Conservation (phyloP, 2,888 invertebrate species). For the Spilosoma lubricipeda region DNA sequence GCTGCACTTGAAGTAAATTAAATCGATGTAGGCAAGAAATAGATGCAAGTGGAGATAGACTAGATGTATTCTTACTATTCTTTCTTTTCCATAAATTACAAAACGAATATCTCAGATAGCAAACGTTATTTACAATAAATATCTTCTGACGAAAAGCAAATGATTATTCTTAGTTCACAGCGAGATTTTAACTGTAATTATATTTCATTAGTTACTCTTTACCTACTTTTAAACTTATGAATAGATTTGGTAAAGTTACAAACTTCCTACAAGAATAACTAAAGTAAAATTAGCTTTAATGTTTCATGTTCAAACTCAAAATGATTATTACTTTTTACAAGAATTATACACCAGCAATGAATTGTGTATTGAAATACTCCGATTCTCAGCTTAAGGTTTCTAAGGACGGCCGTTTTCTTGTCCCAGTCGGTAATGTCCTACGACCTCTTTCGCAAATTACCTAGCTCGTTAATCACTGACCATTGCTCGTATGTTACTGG, state of each 20-base stretch:
- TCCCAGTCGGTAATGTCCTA: conserved; percentile 51
- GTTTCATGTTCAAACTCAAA: background rate
- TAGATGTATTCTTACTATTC: background rate
- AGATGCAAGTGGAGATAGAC: background rate
- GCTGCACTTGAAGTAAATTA: background rate
- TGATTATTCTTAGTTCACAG: background rate
- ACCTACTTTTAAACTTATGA: background rate
- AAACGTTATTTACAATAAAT: background rate
- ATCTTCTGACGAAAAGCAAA: too few species aligned
- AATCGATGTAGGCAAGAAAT: too few species aligned
- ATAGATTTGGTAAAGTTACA: background rate
- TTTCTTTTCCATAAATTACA: background rate
- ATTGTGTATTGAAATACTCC: background rate
- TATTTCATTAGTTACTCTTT: background rate
- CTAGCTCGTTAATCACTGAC: conserved; percentile 60
- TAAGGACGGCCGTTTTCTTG: conserved; percentile 40
- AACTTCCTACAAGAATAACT: background rate
- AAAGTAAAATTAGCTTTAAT: background rate
- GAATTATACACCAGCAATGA: background rate
- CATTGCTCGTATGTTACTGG: conserved; percentile 18
- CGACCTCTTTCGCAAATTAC: conserved; percentile 59
- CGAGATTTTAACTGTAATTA: background rate
- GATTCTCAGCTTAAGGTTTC: conserved; percentile 37
- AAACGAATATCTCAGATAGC: background rate
- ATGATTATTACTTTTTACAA: background rate